These are phyloP conservation scores for Neodon shergylaensis DNA, from an alignment of 2,113 vertebrate genomes.

Conservation along the genomic window DNA sequence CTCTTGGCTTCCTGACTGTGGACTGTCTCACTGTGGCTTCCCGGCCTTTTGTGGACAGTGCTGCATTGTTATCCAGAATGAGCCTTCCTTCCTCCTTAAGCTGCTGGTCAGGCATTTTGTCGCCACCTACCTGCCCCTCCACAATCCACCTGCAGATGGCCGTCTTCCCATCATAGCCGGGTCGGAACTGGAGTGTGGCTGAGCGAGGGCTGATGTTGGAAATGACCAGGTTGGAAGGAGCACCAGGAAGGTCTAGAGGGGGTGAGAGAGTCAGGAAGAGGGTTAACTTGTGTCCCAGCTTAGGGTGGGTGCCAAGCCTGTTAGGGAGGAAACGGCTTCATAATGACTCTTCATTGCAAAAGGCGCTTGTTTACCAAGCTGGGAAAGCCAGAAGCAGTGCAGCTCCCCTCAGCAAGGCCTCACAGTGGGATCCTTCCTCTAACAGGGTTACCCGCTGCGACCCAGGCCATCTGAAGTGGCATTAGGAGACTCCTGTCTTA, in stretches of 20 bases:
- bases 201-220: slow-evolving; percentile 96
- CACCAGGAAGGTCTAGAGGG: slow-evolving; percentile 91
- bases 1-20: not conserved
- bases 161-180: slow-evolving; percentile 93
- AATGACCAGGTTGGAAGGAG: slow-evolving; percentile 93
- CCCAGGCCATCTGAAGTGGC: not conserved
- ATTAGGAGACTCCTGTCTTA: not conserved
- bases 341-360: not conserved
- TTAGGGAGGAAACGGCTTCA: not conserved
- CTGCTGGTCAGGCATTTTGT: not conserved
- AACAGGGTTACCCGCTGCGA: accelerated
- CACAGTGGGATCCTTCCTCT: not conserved
- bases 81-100: not conserved
- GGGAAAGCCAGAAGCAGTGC: not conserved
- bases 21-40: not conserved
- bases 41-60: too few species aligned
- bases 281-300: not conserved
- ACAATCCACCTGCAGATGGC: slow-evolving; percentile 93
- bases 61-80: not conserved
- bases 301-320: accelerated
- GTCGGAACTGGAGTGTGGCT: slow-evolving; percentile 91
- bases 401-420: not conserved
- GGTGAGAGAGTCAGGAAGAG: not conserved
- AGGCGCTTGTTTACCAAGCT: not conserved
- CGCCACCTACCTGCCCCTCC: slow-evolving; percentile 89